phyloP scores from a whole-genome alignment of 2,888 invertebrate genomes.

The Adelphocoris suturalis region DNA sequence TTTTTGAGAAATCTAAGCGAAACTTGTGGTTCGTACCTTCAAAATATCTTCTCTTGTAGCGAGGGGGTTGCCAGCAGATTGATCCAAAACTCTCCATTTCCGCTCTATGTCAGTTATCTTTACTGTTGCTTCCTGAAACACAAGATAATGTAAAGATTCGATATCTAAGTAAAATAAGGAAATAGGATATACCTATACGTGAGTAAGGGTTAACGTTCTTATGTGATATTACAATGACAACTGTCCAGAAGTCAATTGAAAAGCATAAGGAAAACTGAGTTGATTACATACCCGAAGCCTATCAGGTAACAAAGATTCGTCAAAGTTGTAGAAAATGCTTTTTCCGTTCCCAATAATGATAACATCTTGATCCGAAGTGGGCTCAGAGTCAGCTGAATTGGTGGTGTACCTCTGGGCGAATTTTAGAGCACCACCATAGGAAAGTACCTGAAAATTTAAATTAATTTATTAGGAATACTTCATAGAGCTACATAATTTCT shows the following conservation, averaged over 20 bases:
- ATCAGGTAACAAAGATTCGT: conserved; percentile 53
- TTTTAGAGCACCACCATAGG: conserved; percentile 91
- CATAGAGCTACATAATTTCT: no score
- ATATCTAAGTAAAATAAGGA: no score
- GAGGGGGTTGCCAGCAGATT: conserved; percentile 80
- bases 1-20: no score
- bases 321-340: conserved; percentile 80
- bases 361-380: conserved; percentile 87
- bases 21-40: conserved; percentile 78
- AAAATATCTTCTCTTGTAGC: conserved; percentile 91
- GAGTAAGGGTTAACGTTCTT: no score
- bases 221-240: no score
- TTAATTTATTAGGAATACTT: no score
- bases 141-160: background rate
- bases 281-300: background rate
- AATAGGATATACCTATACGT: no score
- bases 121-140: background rate
- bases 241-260: no score
- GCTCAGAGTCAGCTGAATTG: conserved; percentile 77
- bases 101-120: conserved; percentile 79
- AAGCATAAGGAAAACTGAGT: no score
- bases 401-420: conserved; percentile 85
- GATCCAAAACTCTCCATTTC: conserved; percentile 82
- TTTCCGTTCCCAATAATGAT: conserved; percentile 89
- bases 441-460: conserved; percentile 83